phyloP scores from a whole-genome alignment of 92 coral and sea anemone species.

The Chrysogorgia sp. region DNA sequence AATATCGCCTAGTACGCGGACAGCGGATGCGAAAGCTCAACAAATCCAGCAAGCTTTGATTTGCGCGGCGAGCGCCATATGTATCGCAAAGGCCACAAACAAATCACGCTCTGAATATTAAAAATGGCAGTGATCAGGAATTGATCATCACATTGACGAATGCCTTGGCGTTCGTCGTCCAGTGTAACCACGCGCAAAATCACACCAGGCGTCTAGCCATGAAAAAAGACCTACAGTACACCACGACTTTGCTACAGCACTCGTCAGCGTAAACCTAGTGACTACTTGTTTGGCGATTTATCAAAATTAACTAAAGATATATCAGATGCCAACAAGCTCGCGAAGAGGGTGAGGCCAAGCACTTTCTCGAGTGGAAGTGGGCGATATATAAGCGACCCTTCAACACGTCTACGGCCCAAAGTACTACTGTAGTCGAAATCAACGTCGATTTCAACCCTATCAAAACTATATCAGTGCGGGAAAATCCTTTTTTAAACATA shows the following conservation, averaged over 20 bases:
- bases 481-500: too few species aligned
- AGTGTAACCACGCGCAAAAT: too few species aligned
- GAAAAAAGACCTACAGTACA: too few species aligned
- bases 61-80: conserved; percentile 38
- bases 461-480: background rate
- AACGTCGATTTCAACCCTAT: background rate
- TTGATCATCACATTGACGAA: too few species aligned
- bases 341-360: conserved; percentile 43
- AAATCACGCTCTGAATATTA: conserved; percentile 28
- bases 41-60: conserved; percentile 53
- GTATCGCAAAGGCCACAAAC: conserved; percentile 57
- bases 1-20: conserved; percentile 29
- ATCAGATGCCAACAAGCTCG: conserved; percentile 60
- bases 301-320: conserved; percentile 71
- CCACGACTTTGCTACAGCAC: too few species aligned
- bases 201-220: too few species aligned
- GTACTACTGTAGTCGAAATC: conserved; percentile 9
- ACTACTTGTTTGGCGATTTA: too few species aligned
- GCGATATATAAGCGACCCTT: background rate
- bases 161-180: too few species aligned
- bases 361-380: background rate
- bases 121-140: too few species aligned
- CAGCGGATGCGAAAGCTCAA: conserved; percentile 52
- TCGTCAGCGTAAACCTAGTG: too few species aligned
- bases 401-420: background rate